Percentiles rank a stretch among this genome's conserved stretches.
phyloP scores from a whole-genome alignment of 1,140 invertebrate genomes.

The Phenacoccus solenopsis region DNA sequence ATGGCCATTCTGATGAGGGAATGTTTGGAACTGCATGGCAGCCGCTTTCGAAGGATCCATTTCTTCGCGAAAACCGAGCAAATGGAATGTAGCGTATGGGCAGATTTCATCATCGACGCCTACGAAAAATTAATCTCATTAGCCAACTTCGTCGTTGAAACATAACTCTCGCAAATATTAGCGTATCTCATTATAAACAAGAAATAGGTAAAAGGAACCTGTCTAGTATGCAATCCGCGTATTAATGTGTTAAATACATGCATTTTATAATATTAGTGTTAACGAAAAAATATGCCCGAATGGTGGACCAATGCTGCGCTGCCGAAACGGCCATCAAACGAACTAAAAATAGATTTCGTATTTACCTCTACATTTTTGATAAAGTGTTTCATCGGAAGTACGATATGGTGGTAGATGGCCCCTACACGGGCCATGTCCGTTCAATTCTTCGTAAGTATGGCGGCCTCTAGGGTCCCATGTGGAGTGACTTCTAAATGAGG shows the following conservation, averaged over 20 bases:
- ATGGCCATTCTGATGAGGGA: slow-evolving; percentile 65
- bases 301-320: too few relatives aligned
- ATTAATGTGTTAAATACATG: too few relatives aligned
- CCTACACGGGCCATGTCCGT: slow-evolving; percentile 41
- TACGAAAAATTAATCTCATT: too few relatives aligned
- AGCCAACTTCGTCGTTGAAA: too few relatives aligned
- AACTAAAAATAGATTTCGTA: not conserved
- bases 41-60: slow-evolving; percentile 75
- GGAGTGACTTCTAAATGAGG: slow-evolving; percentile 32
- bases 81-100: slow-evolving; percentile 85
- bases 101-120: slow-evolving; percentile 85
- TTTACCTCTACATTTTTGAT: slow-evolving; percentile 28
- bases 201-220: too few relatives aligned
- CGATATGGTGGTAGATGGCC: slow-evolving; percentile 41
- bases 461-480: slow-evolving; percentile 69
- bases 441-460: slow-evolving; percentile 74
- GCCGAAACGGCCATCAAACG: too few relatives aligned
- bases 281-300: too few relatives aligned
- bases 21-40: slow-evolving; percentile 66
- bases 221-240: too few relatives aligned
- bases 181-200: too few relatives aligned
- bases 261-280: too few relatives aligned
- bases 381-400: slow-evolving; percentile 45
- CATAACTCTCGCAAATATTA: too few relatives aligned
- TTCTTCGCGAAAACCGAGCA: slow-evolving; percentile 85